Evolutionary conservation across 2,113 vertebrate species (phyloP).

Genomic region (Serilophus lunatus): DNA sequence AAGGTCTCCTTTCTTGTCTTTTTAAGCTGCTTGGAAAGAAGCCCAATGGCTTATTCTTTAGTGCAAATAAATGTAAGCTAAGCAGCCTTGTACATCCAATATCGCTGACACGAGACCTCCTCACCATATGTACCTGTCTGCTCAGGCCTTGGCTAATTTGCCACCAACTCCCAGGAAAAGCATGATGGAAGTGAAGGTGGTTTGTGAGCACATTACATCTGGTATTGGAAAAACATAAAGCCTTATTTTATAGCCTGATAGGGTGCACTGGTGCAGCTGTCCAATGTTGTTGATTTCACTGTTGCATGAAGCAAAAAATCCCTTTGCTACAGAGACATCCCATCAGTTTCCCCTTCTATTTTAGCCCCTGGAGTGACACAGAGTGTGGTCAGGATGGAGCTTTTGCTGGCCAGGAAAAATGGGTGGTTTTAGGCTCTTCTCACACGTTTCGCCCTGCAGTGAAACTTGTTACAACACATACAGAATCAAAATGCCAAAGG

Average conservation of each 20-base stretch:
- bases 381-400: rapidly evolving
- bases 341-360: neutral
- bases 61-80: slow-evolving; percentile 15
- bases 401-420: neutral
- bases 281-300: neutral
- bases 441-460: neutral
- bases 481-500: neutral
- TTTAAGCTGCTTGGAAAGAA: slow-evolving; percentile 38
- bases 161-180: neutral
- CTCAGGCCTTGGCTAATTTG: neutral
- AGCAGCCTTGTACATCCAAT: neutral
- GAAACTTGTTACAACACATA: neutral
- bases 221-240: neutral
- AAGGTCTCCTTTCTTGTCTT: slow-evolving; percentile 35
- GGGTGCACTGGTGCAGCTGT: neutral
- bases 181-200: neutral
- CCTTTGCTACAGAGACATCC: neutral
- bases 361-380: neutral
- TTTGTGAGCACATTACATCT: neutral
- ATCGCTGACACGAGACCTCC: neutral
- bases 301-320: neutral
- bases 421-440: neutral
- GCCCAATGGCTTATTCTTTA: slow-evolving; percentile 8
- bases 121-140: neutral
- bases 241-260: neutral